These are phyloP conservation scores for Graptemys geographica DNA, from an alignment of 2,797 vertebrate species.

Conservation along the genomic window DNA sequence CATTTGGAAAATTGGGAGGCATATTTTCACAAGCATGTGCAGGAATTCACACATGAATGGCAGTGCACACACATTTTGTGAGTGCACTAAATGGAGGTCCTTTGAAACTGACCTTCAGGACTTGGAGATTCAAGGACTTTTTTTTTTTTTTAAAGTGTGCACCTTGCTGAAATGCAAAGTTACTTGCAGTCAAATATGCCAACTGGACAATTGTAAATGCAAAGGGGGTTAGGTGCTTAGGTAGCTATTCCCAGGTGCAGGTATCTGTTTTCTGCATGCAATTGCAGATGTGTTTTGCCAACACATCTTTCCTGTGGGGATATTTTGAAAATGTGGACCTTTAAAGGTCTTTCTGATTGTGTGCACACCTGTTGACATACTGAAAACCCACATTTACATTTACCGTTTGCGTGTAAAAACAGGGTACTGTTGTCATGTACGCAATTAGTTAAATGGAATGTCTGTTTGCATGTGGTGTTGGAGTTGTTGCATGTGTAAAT, in stretches of 20 bases:
- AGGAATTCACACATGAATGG: background rate
- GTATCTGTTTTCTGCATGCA: background rate
- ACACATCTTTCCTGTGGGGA: background rate
- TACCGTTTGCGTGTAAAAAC: background rate
- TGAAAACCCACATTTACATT: background rate
- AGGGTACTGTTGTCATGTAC: rapidly evolving
- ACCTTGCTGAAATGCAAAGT: rapidly evolving
- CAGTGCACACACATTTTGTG: background rate
- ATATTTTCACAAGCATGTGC: background rate
- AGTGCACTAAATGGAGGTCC: rapidly evolving
- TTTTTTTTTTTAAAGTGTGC: background rate
- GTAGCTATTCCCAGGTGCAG: background rate
- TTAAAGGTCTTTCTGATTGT: background rate
- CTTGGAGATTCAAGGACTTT: background rate
- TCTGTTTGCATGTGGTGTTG: background rate
- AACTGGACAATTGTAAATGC: background rate
- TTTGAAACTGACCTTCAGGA: background rate
- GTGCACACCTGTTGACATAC: background rate
- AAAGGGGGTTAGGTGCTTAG: background rate
- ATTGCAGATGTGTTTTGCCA: background rate
- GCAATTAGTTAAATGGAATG: background rate
- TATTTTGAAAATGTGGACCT: background rate
- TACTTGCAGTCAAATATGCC: background rate
- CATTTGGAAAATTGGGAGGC: background rate
- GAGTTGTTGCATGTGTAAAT: background rate